Evolutionary conservation across 2,797 vertebrate species (phyloP).

Genomic region (Alosa sapidissima): DNA sequence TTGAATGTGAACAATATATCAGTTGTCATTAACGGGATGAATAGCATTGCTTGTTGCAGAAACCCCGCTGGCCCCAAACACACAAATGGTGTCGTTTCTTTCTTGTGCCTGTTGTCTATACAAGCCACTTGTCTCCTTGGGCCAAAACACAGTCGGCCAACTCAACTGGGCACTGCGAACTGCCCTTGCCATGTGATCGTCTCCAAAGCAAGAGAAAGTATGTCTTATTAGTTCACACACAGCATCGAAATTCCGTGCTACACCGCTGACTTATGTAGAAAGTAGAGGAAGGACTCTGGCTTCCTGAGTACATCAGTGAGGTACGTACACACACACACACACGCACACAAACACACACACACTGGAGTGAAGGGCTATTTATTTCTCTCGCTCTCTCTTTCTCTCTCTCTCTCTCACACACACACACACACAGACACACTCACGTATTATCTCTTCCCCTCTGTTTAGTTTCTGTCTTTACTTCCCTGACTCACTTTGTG

Average conservation of each 20-base stretch:
- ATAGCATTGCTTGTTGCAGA: constrained; percentile 33
- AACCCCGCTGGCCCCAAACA: constrained; percentile 24
- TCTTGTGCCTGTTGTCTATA: constrained; percentile 26
- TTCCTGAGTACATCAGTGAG: constrained; percentile 59
- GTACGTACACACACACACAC: constrained; percentile 49
- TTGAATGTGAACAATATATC: constrained; percentile 55
- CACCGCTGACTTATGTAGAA: constrained; percentile 74
- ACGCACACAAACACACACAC: not conserved
- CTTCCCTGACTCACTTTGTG: not conserved
- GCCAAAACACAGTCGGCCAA: not conserved
- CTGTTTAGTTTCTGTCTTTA: constrained; percentile 19
- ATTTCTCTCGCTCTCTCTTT: not conserved
- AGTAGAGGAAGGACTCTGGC: constrained; percentile 70
- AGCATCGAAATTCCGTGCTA: constrained; percentile 76
- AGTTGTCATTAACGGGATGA: constrained; percentile 46
- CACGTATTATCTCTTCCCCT: constrained; percentile 9
- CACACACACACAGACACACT: not conserved
- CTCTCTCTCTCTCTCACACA: not conserved
- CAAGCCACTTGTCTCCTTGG: constrained; percentile 6
- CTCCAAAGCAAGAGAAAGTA: constrained; percentile 69
- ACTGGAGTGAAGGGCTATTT: not conserved
- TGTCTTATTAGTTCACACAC: constrained; percentile 72
- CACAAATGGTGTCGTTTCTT: not conserved
- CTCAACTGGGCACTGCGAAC: not conserved
- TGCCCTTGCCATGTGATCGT: constrained; percentile 65